These are phyloP conservation scores for Kuschelorhynchus macadamiae DNA, from an alignment of 2,888 invertebrate genomes.

Conservation along the genomic window DNA sequence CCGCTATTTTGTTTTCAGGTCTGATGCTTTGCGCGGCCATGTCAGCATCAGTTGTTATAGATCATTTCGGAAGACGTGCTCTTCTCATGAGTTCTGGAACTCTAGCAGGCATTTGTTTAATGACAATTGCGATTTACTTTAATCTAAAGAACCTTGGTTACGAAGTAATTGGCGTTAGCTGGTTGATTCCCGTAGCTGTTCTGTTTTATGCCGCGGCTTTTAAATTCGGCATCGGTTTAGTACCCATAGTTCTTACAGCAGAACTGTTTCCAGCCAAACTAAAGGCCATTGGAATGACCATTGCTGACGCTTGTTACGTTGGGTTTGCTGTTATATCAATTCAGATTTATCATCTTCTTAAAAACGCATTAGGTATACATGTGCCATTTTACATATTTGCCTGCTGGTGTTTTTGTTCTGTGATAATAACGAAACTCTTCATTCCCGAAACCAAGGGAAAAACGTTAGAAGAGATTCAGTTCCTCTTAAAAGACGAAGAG, in stretches of 20 bases:
- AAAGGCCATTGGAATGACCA: conserved; percentile 67
- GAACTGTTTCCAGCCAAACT: conserved; percentile 67
- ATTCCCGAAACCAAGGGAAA: conserved; percentile 62
- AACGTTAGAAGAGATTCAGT: conserved; percentile 61
- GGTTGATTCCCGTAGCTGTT: conserved; percentile 60
- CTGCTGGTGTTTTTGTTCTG: conserved; percentile 62
- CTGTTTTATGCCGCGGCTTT: conserved; percentile 65
- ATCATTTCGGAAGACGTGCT: conserved; percentile 64
- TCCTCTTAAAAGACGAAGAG: conserved; percentile 56
- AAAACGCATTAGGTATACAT: conserved; percentile 60
- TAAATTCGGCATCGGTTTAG: conserved; percentile 66
- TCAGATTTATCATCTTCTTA: conserved; percentile 61
- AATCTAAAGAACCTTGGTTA: conserved; percentile 59
- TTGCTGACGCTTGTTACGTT: conserved; percentile 65
- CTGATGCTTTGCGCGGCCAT: conserved; percentile 64
- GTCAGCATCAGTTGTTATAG: conserved; percentile 63
- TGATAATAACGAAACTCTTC: conserved; percentile 59
- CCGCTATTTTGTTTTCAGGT: conserved; percentile 66
- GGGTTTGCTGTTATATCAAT: conserved; percentile 64
- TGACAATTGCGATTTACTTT: conserved; percentile 64
- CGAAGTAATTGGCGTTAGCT: conserved; percentile 59
- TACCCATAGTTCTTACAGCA: conserved; percentile 66
- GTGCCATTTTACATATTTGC: conserved; percentile 67
- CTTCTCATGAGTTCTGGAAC: conserved; percentile 63
- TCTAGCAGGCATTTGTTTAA: conserved; percentile 62